phyloP scores from a whole-genome alignment of 2,113 vertebrate species.

The Dissostichus mawsoni region DNA sequence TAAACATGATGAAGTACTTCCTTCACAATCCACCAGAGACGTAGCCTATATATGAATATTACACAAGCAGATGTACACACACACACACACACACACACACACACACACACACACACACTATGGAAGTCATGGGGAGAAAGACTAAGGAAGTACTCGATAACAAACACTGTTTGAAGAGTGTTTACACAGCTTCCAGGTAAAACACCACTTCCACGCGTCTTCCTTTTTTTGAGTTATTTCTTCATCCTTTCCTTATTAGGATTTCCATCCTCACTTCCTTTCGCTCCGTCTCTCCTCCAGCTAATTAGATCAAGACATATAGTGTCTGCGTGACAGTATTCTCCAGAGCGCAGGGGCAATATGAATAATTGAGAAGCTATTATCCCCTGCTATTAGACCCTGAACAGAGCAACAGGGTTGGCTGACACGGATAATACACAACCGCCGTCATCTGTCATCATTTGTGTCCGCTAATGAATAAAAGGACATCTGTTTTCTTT shows the following conservation, averaged over 20 bases:
- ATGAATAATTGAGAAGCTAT: slow-evolving; percentile 81
- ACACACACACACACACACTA: not conserved
- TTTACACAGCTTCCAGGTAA: slow-evolving; percentile 57
- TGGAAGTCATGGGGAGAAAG: slow-evolving; percentile 21
- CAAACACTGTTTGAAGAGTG: slow-evolving; percentile 52
- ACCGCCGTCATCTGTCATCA: slow-evolving; percentile 51
- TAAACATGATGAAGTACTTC: slow-evolving; percentile 4
- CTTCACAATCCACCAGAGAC: slow-evolving; percentile 34
- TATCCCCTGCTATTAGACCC: slow-evolving; percentile 72
- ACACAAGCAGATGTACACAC: slow-evolving; percentile 1
- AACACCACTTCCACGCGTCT: slow-evolving; percentile 41
- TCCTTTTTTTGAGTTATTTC: not conserved
- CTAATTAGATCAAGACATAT: slow-evolving; percentile 81
- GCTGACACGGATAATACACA: slow-evolving; percentile 55
- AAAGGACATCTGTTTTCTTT: slow-evolving; percentile 48
- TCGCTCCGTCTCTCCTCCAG: slow-evolving; percentile 26
- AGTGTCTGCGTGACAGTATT: slow-evolving; percentile 68
- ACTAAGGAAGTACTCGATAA: slow-evolving; percentile 59
- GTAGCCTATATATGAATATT: slow-evolving; percentile 36
- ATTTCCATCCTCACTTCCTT: slow-evolving; percentile 26
- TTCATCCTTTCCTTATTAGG: not conserved
- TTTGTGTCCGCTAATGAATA: slow-evolving; percentile 61
- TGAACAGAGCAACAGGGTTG: slow-evolving; percentile 61
- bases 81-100: slow-evolving; percentile 2
- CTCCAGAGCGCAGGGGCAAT: slow-evolving; percentile 66